Percentiles rank a stretch among this genome's conserved stretches.
These are phyloP conservation scores for Sinotaia quadrata DNA, from an alignment of 2,888 invertebrate species.

Conservation along the genomic window DNA sequence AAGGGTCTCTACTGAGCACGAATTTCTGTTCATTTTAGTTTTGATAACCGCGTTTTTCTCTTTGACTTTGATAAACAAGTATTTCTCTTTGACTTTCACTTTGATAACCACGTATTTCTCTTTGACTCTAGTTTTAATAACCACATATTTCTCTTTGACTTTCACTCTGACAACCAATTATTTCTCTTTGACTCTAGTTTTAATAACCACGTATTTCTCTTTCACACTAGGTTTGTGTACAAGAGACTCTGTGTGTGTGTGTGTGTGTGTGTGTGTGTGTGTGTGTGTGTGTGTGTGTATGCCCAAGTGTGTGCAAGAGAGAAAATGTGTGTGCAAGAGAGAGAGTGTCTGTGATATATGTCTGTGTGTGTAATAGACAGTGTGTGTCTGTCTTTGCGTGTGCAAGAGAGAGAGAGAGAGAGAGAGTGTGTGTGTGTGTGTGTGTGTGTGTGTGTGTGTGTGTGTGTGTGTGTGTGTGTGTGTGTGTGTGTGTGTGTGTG, in stretches of 20 bases:
- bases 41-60: background rate
- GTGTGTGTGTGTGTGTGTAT: constrained; percentile 1
- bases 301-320: background rate
- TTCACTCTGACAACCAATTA: background rate
- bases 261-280: background rate
- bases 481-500: constrained; percentile 3
- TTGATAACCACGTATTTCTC: background rate
- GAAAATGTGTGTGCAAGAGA: constrained; percentile 7
- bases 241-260: too few relatives aligned
- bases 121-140: background rate
- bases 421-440: background rate
- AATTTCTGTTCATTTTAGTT: too few relatives aligned
- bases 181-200: background rate
- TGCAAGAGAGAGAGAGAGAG: background rate
- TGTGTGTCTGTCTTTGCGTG: background rate
- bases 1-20: too few relatives aligned
- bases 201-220: background rate
- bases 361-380: background rate
- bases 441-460: constrained; percentile 12
- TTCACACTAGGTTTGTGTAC: too few relatives aligned
- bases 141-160: background rate
- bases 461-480: constrained; percentile 11
- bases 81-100: background rate
- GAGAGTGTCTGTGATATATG: background rate
- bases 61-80: background rate